phyloP scores from a whole-genome alignment of 2,113 vertebrate genomes.

The Lophochroa leadbeateri region DNA sequence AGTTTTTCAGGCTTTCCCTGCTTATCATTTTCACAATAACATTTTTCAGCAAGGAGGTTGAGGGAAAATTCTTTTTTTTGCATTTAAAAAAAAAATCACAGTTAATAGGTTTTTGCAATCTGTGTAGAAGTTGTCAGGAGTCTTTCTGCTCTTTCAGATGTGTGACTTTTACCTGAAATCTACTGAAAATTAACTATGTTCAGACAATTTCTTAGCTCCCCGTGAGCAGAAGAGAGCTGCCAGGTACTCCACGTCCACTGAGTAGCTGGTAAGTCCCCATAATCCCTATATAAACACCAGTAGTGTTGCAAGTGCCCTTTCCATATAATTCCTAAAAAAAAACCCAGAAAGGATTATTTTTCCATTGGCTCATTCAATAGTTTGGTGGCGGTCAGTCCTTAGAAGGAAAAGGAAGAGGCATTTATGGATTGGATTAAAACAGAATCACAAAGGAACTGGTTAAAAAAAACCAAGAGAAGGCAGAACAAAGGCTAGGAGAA shows the following conservation, averaged over 20 bases:
- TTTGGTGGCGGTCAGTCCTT: not conserved
- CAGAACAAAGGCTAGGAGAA: not conserved
- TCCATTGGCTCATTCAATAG: not conserved
- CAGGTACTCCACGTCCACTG: not conserved
- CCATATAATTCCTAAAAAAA: not conserved
- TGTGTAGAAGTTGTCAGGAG: not conserved
- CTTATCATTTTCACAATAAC: not conserved
- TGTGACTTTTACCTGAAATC: not conserved
- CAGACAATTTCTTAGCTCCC: not conserved
- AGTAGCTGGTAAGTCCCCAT: fast-evolving
- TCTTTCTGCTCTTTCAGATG: not conserved
- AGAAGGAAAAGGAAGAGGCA: not conserved
- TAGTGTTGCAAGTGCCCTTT: not conserved
- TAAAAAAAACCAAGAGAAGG: not conserved
- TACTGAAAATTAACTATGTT: not conserved
- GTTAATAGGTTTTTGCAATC: not conserved
- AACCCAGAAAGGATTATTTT: not conserved
- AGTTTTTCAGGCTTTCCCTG: not conserved
- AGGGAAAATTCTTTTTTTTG: not conserved
- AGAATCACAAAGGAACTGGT: not conserved
- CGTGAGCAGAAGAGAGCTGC: not conserved
- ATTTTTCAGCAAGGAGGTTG: not conserved
- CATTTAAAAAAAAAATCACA: not conserved
- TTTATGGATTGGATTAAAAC: not conserved
- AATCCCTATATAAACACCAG: not conserved